Percentiles rank a stretch among this genome's conserved stretches.
Evolutionary conservation across 2,113 vertebrate genomes (phyloP).

Genomic region (Eurypyga helias): DNA sequence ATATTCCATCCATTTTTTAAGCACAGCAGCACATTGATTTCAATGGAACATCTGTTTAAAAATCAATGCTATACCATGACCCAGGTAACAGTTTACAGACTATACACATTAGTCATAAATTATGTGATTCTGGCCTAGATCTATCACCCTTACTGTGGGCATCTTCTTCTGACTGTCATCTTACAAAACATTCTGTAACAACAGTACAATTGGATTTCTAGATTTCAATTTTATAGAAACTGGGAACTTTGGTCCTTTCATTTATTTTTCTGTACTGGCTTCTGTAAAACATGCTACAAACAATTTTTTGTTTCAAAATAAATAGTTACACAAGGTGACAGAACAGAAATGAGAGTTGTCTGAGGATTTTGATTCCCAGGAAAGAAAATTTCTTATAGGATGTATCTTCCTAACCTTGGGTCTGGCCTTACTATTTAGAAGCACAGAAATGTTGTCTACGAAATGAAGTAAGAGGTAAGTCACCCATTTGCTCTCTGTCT

Average conservation of each 20-base stretch:
- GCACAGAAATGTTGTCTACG: neutral
- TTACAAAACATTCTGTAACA: neutral
- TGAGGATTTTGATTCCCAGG: neutral
- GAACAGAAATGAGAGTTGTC: neutral
- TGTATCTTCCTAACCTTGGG: neutral
- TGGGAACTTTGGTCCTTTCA: neutral
- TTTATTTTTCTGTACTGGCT: neutral
- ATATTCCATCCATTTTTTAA: slow-evolving; percentile 32
- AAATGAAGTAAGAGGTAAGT: neutral
- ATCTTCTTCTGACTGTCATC: neutral
- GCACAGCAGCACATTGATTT: slow-evolving; percentile 43
- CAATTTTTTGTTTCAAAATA: neutral
- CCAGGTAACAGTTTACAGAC: slow-evolving; percentile 13
- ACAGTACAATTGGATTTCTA: neutral
- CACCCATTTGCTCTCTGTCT: neutral
- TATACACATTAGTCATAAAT: slow-evolving; percentile 22
- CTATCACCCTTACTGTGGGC: neutral
- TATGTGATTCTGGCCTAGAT: neutral
- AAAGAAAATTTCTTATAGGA: neutral
- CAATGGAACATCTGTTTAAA: slow-evolving; percentile 45
- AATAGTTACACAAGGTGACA: neutral
- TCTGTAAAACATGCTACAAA: neutral
- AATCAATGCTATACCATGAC: slow-evolving; percentile 44
- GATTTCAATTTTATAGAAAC: neutral
- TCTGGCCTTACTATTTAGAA: neutral